These are phyloP conservation scores for Holothuria leucospilota DNA, from an alignment of 53 echinoderm and acorn worm genomes.

Conservation along the genomic window DNA sequence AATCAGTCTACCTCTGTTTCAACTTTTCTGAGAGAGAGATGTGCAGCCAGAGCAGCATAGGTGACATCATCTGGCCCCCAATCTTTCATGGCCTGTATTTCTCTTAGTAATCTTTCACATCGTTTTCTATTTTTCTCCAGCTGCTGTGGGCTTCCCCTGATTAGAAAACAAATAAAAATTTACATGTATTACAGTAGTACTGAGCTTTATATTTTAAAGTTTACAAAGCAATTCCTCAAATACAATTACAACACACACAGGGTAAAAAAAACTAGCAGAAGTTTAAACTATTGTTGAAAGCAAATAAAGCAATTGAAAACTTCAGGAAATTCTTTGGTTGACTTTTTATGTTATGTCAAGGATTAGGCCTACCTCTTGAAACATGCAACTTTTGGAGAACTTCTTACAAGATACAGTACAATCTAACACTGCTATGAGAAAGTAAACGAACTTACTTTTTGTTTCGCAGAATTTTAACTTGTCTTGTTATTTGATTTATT, in stretches of 20 bases:
- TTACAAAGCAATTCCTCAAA: no score
- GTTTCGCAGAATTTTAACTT: constrained; percentile 70
- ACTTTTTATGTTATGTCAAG: no score
- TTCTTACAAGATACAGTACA: no score
- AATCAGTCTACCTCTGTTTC: neutral
- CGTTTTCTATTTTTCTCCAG: constrained; percentile 75
- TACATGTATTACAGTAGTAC: neutral
- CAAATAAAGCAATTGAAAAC: no score
- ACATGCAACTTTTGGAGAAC: no score
- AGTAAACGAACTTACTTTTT: constrained; percentile 76
- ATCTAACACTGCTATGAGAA: neutral
- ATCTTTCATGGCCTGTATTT: constrained; percentile 81
- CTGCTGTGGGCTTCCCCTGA: constrained; percentile 85
- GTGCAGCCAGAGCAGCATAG: constrained; percentile 49
- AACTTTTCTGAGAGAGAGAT: no score
- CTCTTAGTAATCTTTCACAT: constrained; percentile 65
- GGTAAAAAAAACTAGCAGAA: no score
- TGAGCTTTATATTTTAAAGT: neutral
- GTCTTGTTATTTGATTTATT: constrained; percentile 78
- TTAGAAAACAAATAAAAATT: neutral
- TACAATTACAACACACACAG: no score
- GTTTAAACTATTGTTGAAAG: no score
- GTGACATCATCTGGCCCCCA: constrained; percentile 77
- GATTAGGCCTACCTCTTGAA: no score
- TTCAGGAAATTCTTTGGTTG: no score